Evolutionary conservation across 2,113 vertebrate genomes (phyloP), one percentile per base, ranked within the genome.

Genomic region (Corythornis vintsioides): DNA sequence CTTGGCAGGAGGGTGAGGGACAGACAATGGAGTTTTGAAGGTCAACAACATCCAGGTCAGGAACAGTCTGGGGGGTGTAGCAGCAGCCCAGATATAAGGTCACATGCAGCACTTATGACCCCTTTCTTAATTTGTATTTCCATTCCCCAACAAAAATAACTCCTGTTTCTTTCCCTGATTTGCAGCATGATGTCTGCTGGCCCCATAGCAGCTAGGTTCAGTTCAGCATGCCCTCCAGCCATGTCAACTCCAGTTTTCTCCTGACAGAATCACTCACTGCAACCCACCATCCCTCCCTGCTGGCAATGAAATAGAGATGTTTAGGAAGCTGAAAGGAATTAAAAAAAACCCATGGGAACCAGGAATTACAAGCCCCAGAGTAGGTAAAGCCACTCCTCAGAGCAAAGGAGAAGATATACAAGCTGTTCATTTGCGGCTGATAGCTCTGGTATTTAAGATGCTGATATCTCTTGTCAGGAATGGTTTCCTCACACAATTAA

Each of bases 401-500:
- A 86, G 57, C 56, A 88, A 22, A 56, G 26, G 10, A 72, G 56
- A 71, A 82, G 50, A 67, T 13, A 71, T 21, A 31, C 0, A 4
- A 33, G 31, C 50, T 89, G 48, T 69, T 88, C 70, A 43, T 69
- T 84, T 84, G 50, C 77, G 72, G 86, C 6, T 70, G 66, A 69
- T 79, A 56, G 26, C 83, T 93, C 77, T 92, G 77, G 66, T 86
- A 86, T 89, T 95, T 89, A 84, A 75, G 70, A 86, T 61, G 53
- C n/a, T 86, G 73, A 40, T 78, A 40, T 42, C 21, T 90, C 71
- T 76, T 73, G 66, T 67, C 77, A 79, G 89, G 47, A 95, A 70
- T 52, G 52, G 64, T 89, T 96, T 95, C 93, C 92, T 95, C 92
- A 70, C 88, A 57, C 63, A 3, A 45, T 85, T 93, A 95, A 87